phyloP scores from a whole-genome alignment of 2,797 vertebrate species.

The Mus caroli region DNA sequence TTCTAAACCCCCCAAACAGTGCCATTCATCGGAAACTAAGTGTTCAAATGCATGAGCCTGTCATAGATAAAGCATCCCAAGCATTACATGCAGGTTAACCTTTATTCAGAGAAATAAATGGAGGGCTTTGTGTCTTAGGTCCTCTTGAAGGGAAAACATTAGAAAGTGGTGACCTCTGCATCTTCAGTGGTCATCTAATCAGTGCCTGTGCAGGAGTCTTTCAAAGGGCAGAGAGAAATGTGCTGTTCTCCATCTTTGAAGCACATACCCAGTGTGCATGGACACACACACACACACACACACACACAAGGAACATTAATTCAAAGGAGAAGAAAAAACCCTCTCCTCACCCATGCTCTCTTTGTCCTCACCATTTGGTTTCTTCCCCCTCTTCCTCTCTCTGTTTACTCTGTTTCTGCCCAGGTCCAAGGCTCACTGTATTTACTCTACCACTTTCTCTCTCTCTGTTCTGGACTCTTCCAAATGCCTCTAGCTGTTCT shows the following conservation, averaged over 20 bases:
- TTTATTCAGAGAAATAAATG: background rate
- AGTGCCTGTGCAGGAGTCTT: background rate
- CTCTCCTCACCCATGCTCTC: background rate
- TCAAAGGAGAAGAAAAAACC: background rate
- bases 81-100: background rate
- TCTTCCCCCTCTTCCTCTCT: background rate
- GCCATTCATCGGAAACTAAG: background rate
- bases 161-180: background rate
- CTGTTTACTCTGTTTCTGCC: background rate
- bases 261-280: background rate
- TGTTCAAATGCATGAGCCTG: background rate
- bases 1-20: background rate
- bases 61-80: background rate
- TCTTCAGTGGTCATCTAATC: background rate
- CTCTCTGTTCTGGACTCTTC: background rate
- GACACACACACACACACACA: too few species aligned
- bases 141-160: background rate
- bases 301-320: background rate
- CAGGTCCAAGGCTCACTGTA: too few species aligned
- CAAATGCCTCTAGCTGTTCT: background rate
- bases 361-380: background rate
- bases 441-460: background rate
- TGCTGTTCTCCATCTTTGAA: background rate
- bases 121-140: background rate
- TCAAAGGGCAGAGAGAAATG: background rate